These are phyloP conservation scores for Agrotis ipsilon DNA, from an alignment of 2,888 invertebrate genomes.

Conservation along the genomic window DNA sequence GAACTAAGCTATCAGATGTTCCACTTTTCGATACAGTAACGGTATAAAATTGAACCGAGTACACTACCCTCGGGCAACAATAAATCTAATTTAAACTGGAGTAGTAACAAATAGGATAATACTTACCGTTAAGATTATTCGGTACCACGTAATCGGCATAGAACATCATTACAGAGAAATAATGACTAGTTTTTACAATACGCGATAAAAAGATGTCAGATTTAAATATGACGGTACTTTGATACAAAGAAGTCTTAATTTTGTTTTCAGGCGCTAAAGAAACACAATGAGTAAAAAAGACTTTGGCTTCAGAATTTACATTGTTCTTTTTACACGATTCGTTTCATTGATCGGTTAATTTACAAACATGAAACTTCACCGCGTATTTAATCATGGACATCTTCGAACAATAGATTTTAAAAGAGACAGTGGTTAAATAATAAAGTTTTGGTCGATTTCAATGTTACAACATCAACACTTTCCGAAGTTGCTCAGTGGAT, in stretches of 20 bases:
- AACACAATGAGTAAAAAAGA: neutral
- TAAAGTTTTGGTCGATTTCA: neutral
- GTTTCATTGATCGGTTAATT: neutral
- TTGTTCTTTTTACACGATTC: neutral
- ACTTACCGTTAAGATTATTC: slow-evolving; percentile 57
- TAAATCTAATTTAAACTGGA: slow-evolving; percentile 54
- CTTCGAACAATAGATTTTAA: neutral
- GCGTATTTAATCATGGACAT: neutral
- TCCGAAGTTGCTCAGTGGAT: neutral
- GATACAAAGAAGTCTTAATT: neutral
- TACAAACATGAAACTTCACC: neutral
- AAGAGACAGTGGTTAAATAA: neutral
- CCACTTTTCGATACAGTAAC: slow-evolving; percentile 53
- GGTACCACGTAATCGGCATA: slow-evolving; percentile 24
- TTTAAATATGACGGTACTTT: slow-evolving; percentile 8
- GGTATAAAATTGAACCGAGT: slow-evolving; percentile 48
- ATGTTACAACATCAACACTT: neutral
- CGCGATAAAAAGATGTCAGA: slow-evolving; percentile 3
- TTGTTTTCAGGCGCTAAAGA: neutral
- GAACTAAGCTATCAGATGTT: slow-evolving; percentile 39
- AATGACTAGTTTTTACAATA: slow-evolving; percentile 15
- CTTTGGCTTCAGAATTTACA: neutral
- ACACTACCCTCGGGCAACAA: slow-evolving; percentile 40
- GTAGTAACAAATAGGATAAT: slow-evolving; percentile 35
- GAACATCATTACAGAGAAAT: slow-evolving; percentile 36